These are phyloP conservation scores for Lipotes vexillifer DNA, from an alignment of 2,113 vertebrate species.

Conservation along the genomic window DNA sequence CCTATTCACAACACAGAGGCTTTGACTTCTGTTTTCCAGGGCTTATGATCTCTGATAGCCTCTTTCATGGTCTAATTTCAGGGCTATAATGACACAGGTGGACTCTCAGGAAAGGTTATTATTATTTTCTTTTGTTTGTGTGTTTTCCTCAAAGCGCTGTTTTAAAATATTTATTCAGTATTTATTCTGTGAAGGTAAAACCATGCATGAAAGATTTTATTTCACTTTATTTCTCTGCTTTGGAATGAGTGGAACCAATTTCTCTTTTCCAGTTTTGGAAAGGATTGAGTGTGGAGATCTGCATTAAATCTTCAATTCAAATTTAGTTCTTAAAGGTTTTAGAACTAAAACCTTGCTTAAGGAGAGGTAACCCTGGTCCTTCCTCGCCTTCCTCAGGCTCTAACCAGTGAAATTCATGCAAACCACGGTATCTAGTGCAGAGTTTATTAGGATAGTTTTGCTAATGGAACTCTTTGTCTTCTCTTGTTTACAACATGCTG, in stretches of 20 bases:
- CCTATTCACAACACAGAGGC: not conserved
- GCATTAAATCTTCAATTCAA: not conserved
- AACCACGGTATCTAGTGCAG: not conserved
- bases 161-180: not conserved
- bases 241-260: not conserved
- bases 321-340: not conserved
- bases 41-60: not conserved
- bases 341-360: not conserved
- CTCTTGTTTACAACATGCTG: not conserved
- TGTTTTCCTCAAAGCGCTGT: not conserved
- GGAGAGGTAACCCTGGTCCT: accelerated
- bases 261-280: not conserved
- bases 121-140: not conserved
- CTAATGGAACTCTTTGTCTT: not conserved
- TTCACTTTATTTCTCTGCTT: not conserved
- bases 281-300: not conserved
- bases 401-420: not conserved
- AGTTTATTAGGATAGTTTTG: not conserved
- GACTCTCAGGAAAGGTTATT: not conserved
- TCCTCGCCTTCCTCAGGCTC: not conserved
- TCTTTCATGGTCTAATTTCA: not conserved
- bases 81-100: not conserved
- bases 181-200: not conserved
- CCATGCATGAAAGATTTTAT: not conserved
- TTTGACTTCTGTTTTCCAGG: not conserved